Base-by-base conservation (phyloP, 2,888 invertebrate species). In the Scaptomyza flava region DNA sequence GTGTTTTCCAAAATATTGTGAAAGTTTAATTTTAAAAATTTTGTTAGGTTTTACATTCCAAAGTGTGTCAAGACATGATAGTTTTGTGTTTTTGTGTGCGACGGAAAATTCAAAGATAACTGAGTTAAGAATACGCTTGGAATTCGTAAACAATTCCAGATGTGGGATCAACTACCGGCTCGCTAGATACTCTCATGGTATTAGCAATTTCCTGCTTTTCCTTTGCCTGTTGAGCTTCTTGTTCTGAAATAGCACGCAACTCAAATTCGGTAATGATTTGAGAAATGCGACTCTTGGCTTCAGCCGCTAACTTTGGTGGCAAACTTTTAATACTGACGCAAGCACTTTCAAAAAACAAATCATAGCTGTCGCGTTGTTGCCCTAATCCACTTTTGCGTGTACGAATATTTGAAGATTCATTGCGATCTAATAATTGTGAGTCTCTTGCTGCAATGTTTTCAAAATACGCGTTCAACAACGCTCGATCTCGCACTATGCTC, bases 251-350 rank as follows among this genome's bases (percentile, higher is more conserved):
- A 3, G 91, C 90, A 6, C 90, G 85, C 20, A 90, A 63, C 63
- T 90, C 90, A n/a, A 87, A 90, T 51, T 90, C 91, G 0, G 83
- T 84, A 34, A 90, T 79, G 17, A 90, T 79, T 46, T 90, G 90
- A 0, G 90, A 89, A 14, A 90, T 82, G 23, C 87, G 81, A 56
- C 80, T 89, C 53, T 90, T 90, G 3, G 88, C 86, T 57, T 90
- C 91, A 0, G 90, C 84, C 0, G 90, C 90, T 50, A 90, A 41
- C 67, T 90, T 90, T 0, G 90, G 89, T 3, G 90, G 90, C 38
- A 90, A 68, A 5, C 65, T 70, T 61, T 90, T 90, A 17, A 90
- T 88, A 45, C 82, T 84, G 46, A 89, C 81, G 60, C 90, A 86
- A 3, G 88, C 87, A 27, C 91, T 90, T 50, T 90, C 90, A 23